Conservation (phyloP, 35 echinoderm and acorn worm species). For the Nesometra sesokonis region DNA sequence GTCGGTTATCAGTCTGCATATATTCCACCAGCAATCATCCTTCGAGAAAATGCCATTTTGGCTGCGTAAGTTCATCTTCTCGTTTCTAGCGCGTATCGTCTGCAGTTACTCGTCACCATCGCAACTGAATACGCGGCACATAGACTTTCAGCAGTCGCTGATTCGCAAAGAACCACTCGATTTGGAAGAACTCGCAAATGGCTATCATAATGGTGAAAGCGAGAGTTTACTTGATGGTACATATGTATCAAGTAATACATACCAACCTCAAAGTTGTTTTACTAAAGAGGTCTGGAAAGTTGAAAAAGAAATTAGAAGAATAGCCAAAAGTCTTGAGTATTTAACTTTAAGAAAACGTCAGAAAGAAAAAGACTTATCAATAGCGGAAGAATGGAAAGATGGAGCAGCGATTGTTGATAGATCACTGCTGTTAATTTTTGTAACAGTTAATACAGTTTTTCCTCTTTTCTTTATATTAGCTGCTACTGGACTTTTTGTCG, state of each 20-base stretch:
- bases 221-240: neutral
- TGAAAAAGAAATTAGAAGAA: conserved; percentile 25
- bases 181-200: neutral
- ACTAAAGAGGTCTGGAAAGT: neutral
- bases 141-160: neutral
- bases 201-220: neutral
- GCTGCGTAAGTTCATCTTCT: conserved; percentile 40
- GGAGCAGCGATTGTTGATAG: conserved; percentile 43
- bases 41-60: conserved; percentile 25
- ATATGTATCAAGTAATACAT: neutral
- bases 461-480: conserved; percentile 43
- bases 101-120: neutral
- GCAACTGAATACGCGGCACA: neutral
- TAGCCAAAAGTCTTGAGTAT: conserved; percentile 17
- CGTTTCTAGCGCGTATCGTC: conserved; percentile 18
- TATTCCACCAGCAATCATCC: conserved; percentile 48
- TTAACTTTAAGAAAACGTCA: conserved; percentile 28
- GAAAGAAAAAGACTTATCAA: conserved; percentile 20
- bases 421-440: conserved; percentile 33
- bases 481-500: neutral
- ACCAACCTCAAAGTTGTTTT: neutral
- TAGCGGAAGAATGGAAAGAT: conserved; percentile 41
- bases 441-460: conserved; percentile 19
- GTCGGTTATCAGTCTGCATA: conserved; percentile 43
- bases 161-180: neutral